These are phyloP conservation scores for Platyrinchus mystaceus DNA, from an alignment of 2,797 vertebrate species.

Conservation along the genomic window DNA sequence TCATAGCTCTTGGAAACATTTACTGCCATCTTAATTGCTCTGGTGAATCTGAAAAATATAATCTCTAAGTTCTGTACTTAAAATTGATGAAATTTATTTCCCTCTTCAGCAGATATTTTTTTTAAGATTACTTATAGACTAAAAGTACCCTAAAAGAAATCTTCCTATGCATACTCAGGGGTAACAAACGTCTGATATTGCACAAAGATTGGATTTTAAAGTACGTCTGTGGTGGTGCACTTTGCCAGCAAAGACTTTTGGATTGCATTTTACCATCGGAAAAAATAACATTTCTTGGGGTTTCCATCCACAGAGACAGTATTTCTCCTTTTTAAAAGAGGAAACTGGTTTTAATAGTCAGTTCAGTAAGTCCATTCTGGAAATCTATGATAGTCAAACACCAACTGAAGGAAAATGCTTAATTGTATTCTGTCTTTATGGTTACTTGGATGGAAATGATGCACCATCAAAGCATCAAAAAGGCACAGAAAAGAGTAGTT, in stretches of 20 bases:
- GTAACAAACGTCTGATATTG: not conserved
- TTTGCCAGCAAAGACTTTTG: not conserved
- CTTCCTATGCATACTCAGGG: not conserved
- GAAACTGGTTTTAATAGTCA: not conserved
- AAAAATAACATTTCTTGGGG: not conserved
- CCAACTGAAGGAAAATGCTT: not conserved
- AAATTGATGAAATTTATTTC: not conserved
- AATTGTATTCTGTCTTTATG: not conserved
- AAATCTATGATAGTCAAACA: not conserved
- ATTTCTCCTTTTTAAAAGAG: not conserved
- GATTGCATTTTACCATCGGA: not conserved
- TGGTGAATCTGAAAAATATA: not conserved
- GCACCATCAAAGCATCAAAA: not conserved
- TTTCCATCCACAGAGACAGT: not conserved
- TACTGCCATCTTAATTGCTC: not conserved
- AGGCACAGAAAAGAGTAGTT: not conserved
- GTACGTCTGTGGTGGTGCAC: not conserved
- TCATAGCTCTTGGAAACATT: not conserved
- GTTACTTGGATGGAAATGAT: not conserved
- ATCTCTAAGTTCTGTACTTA: not conserved
- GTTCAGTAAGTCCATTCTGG: not conserved
- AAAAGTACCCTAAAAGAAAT: not conserved
- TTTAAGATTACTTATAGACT: not conserved
- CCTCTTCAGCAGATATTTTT: not conserved
- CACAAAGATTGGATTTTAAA: not conserved